Conservation (phyloP, 2,888 invertebrate species). For the Blera fallax region DNA sequence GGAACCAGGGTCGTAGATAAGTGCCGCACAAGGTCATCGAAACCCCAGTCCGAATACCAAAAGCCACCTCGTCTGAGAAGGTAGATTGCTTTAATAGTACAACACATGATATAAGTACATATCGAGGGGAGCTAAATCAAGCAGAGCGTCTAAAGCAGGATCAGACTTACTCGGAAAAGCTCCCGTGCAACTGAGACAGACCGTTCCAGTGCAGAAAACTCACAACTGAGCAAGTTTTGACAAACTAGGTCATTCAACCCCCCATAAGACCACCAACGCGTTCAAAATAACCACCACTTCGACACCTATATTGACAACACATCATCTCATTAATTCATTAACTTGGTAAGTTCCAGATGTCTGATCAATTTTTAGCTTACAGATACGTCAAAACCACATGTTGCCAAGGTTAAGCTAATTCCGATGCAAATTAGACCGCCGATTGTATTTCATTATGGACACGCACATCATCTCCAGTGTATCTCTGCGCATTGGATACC, state of each 20-base stretch:
- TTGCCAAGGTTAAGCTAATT: slow-evolving; percentile 19
- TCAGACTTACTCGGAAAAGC: no score
- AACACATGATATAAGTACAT: no score
- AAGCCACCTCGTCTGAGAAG: no score
- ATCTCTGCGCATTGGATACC: not conserved
- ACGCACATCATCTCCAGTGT: not conserved
- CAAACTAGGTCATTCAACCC: not conserved
- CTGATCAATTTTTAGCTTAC: not conserved
- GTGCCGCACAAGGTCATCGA: no score
- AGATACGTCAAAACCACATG: not conserved
- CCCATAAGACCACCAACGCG: not conserved
- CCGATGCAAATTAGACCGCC: slow-evolving; percentile 26
- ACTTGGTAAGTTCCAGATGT: not conserved
- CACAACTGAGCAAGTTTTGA: no score
- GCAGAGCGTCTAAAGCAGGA: no score
- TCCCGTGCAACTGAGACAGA: no score
- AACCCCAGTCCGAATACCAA: no score
- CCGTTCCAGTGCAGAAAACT: no score
- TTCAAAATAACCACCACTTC: not conserved
- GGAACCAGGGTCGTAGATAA: no score
- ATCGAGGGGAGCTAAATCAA: no score
- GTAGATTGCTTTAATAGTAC: no score
- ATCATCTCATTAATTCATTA: not conserved
- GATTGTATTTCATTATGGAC: not conserved
- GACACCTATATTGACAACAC: not conserved